Evolutionary conservation across 1,140 invertebrate species (phyloP), one percentile per base, ranked within the genome.

Genomic region (Drosophila erecta): DNA sequence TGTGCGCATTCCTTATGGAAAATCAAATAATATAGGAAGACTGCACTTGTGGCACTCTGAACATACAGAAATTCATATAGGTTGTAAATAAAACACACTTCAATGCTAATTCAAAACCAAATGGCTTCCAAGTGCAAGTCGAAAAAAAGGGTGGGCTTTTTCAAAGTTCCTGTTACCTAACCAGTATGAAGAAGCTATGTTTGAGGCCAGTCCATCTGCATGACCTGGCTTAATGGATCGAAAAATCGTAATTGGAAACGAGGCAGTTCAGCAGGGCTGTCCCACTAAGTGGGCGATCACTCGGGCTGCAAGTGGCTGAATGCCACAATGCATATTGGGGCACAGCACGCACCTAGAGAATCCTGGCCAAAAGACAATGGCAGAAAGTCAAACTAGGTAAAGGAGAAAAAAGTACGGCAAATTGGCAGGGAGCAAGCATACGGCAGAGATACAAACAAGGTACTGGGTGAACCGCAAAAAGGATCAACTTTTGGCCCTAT

Each of bases 281-380:
- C 12, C 43, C 74, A 74, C 79, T 67, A 77, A 62, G 50, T 71
- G 49, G 46, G 27, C 60, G 79, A 81, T 81, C 78, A 49, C 49
- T 53, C 20, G 4, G 46, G 54, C 37, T 51, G 78, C 78, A 76
- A 55, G 57, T 60, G 73, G 67, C 61, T 60, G 64, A 67, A 72
- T 76, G 78, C 66, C 58, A 56, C 66, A 73, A 72, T 81, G 79
- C 73, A 81, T 73, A 73, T 77, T 81, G 79, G 77, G 47, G 73
- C 55, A 65, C 60, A 43, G 46, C 33, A 74, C 67, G 73, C 73
- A 81, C 73, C 37, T 40, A 41, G 8, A 40, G 22, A 54, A 17
- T 64, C 35, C 46, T 35, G 38, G 57, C 7, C 35, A 53, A 58
- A 46, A 37, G 22, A 54, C 44, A 12, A 46, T 8, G 6, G 8